A percentile compares a stretch with the other conserved stretches of the same genome.
These are phyloP conservation scores for Rhinogobius similis DNA, from an alignment of 2,113 vertebrate genomes.

Conservation along the genomic window DNA sequence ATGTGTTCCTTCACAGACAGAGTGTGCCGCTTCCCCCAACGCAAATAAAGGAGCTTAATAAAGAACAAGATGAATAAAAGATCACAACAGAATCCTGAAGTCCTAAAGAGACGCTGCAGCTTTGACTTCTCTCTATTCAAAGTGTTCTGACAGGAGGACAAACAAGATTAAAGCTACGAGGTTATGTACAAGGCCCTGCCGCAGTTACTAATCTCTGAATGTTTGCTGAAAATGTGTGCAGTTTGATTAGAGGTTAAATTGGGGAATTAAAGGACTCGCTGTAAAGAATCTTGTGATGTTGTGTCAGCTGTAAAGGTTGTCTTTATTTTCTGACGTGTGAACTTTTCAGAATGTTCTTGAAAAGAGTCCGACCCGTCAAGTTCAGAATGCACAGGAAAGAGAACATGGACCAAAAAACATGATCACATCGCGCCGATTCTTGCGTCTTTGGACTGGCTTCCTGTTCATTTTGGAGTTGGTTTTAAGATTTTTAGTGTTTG, in stretches of 20 bases:
- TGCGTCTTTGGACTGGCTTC: too few species aligned
- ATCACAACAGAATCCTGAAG: neutral
- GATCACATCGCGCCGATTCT: too few species aligned
- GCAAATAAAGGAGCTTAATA: conserved; percentile 5
- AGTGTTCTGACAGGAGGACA: neutral
- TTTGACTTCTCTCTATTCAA: neutral
- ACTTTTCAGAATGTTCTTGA: too few species aligned
- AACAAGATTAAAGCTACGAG: neutral
- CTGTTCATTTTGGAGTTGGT: too few species aligned
- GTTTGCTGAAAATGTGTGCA: neutral
- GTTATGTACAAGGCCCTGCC: neutral
- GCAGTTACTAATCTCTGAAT: neutral
- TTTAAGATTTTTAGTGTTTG: too few species aligned
- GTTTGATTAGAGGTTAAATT: neutral
- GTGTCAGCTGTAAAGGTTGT: too few species aligned
- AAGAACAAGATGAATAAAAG: conserved; percentile 12
- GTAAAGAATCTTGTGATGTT: too few species aligned
- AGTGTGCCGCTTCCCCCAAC: neutral
- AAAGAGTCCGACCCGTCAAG: too few species aligned
- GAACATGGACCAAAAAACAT: too few species aligned
- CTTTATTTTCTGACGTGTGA: too few species aligned
- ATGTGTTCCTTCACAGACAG: neutral
- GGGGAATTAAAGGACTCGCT: neutral
- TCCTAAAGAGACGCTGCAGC: neutral
- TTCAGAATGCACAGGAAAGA: too few species aligned